Conservation (phyloP, 2,113 vertebrate species). For the Tachuris rubrigastra region DNA sequence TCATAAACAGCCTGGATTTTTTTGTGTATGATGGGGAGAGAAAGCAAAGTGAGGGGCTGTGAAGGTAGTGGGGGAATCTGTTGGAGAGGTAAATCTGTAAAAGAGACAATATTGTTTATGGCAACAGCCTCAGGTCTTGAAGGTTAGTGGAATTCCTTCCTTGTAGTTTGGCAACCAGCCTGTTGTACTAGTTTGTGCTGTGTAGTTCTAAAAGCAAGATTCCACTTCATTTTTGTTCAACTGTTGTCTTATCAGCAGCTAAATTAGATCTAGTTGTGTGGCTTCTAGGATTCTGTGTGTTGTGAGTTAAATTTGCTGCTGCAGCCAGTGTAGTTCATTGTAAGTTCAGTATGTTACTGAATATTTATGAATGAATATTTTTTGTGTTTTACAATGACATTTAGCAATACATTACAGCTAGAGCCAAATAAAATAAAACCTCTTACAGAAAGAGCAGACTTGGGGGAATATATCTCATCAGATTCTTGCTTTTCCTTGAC, state of each 20-base stretch:
- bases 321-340: conserved; percentile 36
- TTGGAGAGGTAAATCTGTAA: background rate
- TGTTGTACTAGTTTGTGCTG: background rate
- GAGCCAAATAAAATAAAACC: conserved; percentile 60
- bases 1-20: background rate
- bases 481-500: conserved; percentile 29
- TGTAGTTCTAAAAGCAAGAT: background rate
- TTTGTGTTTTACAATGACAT: conserved; percentile 46
- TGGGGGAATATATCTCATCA: background rate
- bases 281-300: background rate
- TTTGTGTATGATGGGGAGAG: background rate
- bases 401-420: conserved; percentile 39
- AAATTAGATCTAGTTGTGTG: background rate
- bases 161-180: background rate
- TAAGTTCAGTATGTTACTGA: conserved; percentile 63
- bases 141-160: background rate
- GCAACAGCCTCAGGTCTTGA: background rate
- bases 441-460: conserved; percentile 33
- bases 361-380: conserved; percentile 66
- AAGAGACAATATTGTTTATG: background rate
- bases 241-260: background rate
- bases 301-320: conserved; percentile 44
- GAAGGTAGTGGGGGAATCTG: background rate
- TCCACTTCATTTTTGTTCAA: background rate
- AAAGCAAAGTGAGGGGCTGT: background rate